Base-by-base conservation (phyloP, 2,113 vertebrate genomes). In the Pollachius pollachius region DNA sequence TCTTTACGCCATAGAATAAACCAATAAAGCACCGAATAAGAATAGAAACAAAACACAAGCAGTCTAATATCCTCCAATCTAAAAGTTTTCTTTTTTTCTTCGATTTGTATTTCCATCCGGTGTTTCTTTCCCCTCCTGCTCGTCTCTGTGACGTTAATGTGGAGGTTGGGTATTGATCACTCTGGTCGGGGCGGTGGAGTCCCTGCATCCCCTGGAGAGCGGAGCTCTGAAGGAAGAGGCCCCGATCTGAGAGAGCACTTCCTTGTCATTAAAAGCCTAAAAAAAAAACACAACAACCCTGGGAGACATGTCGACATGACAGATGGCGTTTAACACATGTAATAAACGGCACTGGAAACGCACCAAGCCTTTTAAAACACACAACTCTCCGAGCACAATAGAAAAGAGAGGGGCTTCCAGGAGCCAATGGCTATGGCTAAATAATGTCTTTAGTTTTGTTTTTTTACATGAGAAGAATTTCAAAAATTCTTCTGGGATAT, bases 261-360 rank as follows among this genome's bases (percentile, higher is more conserved):
- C 73, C 82, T 82, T 89, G 86, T 91, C 87, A 90, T 91, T 89
- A 90, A 85, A 85, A 82, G 81, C 78, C 71, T 87, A 41, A 41
- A 41, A 48, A 9, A 48, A 2, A 48, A 1, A 48, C 5, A 48
- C 8, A 48, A 48, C 5, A 48, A 48, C 41, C 88, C 87, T 83
- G 57, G 72, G 87, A 89, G 88, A 85, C 82, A 74, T 84, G 79
- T 82, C 80, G 77, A 85, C 76, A 74, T 87, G 86, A 87, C 88
- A 89, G 85, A 89, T 91, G 89, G 86, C 84, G 85, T 89, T 90
- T 89, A 87, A 77, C 84, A 78, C 69, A 72, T 69, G 75, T 89
- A 84, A 88, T 88, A 75, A 86, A 89, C 84, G 80, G 81, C 73
- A 79, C 71, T 58, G 54, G 73, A 81, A 84, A 79, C 71, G 76